phyloP scores from a whole-genome alignment of 1,140 invertebrate species.

The Thaumatotibia leucotreta region DNA sequence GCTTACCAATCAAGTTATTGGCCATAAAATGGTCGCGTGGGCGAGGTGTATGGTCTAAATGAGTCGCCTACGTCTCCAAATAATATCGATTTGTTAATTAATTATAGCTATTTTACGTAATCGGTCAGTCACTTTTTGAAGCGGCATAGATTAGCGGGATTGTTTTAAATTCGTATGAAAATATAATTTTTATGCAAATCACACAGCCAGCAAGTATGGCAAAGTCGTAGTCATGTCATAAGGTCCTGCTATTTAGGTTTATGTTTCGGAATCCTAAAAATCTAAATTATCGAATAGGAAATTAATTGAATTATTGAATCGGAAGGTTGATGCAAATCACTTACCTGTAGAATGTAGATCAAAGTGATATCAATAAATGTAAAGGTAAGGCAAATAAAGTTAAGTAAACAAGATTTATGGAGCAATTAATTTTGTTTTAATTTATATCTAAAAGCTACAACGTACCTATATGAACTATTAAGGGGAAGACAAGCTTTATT shows the following conservation, averaged over 20 bases:
- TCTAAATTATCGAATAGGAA: no score
- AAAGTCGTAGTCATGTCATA: no score
- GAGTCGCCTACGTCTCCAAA: slow-evolving; percentile 33
- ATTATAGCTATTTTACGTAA: slow-evolving; percentile 35
- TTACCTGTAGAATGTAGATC: background rate
- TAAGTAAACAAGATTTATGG: slow-evolving; percentile 39
- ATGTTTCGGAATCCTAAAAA: no score
- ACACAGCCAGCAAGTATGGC: no score
- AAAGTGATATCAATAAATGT: slow-evolving; percentile 20
- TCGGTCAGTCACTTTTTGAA: background rate
- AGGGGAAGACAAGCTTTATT: background rate
- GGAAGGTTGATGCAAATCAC: background rate
- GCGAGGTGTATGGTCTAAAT: slow-evolving; percentile 26
- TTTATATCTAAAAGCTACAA: slow-evolving; percentile 34
- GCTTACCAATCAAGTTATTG: slow-evolving; percentile 11
- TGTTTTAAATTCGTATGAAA: background rate
- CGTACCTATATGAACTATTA: background rate
- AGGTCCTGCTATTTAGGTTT: no score
- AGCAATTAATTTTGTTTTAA: slow-evolving; percentile 44
- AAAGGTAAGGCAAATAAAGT: slow-evolving; percentile 30
- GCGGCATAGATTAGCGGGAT: background rate
- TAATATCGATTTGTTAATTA: slow-evolving; percentile 43
- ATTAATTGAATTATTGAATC: no score
- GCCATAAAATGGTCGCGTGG: slow-evolving; percentile 13
- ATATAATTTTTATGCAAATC: no score